phyloP scores from a whole-genome alignment of 2,888 invertebrate genomes.

The Phortica magna region DNA sequence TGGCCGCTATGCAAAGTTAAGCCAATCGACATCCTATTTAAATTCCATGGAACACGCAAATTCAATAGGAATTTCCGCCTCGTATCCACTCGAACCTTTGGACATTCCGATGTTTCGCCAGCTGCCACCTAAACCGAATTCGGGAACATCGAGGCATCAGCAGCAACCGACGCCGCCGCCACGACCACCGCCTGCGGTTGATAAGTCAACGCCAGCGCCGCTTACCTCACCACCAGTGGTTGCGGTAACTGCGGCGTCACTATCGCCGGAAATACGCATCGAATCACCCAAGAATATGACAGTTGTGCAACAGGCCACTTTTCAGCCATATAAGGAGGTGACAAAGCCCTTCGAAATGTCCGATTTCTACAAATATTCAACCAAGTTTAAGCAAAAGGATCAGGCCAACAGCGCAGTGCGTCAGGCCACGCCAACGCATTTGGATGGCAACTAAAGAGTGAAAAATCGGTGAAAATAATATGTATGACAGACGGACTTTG shows the following conservation, averaged over 20 bases:
- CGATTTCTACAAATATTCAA: slow-evolving; percentile 98
- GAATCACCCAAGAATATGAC: slow-evolving; percentile 91
- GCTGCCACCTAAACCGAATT: slow-evolving; percentile 63
- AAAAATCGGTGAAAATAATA: not conserved
- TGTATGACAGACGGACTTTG: not conserved
- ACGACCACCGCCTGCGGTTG: slow-evolving; percentile 58
- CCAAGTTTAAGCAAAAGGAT: slow-evolving; percentile 88
- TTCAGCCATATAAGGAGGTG: slow-evolving; percentile 94
- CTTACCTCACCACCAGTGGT: slow-evolving; percentile 43
- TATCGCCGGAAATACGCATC: slow-evolving; percentile 80
- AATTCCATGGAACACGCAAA: slow-evolving; percentile 67
- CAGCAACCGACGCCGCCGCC: slow-evolving; percentile 63
- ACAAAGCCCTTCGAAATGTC: slow-evolving; percentile 99
- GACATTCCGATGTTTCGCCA: slow-evolving; percentile 55
- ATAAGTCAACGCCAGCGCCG: slow-evolving; percentile 35
- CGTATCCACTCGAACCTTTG: slow-evolving; percentile 59
- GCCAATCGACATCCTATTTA: slow-evolving; percentile 76
- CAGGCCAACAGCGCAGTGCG: slow-evolving; percentile 32
- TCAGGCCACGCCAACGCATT: slow-evolving; percentile 19
- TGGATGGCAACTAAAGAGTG: slow-evolving; percentile 8
- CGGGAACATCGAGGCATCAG: slow-evolving; percentile 43
- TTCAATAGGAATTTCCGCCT: slow-evolving; percentile 60
- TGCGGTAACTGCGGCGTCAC: slow-evolving; percentile 47
- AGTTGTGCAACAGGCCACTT: slow-evolving; percentile 91
- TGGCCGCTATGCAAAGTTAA: slow-evolving; percentile 66